Percentiles rank a stretch among this genome's conserved stretches.
phyloP scores from a whole-genome alignment of 2,797 vertebrate genomes.

The Anabacerthia variegaticeps region DNA sequence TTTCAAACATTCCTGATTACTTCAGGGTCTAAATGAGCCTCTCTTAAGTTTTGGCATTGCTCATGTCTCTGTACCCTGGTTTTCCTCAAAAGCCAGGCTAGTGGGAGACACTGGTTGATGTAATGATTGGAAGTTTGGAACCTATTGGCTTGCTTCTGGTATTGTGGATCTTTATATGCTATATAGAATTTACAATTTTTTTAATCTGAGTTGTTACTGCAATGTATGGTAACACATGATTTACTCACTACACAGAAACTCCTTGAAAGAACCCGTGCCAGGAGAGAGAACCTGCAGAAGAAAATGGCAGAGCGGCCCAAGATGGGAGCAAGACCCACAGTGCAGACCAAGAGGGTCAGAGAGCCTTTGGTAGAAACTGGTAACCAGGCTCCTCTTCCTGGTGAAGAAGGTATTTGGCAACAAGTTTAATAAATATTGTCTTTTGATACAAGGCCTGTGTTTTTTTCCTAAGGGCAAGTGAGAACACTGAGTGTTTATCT shows the following conservation, averaged over 20 bases:
- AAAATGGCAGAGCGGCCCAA: conserved; percentile 90
- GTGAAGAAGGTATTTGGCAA: conserved; percentile 80
- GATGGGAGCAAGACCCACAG: conserved; percentile 70
- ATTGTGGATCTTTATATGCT: background rate
- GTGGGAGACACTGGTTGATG: background rate
- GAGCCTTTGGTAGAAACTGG: conserved; percentile 88
- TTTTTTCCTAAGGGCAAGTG: background rate
- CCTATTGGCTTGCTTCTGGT: background rate
- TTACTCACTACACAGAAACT: conserved; percentile 84
- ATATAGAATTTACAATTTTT: background rate
- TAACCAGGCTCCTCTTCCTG: conserved; percentile 70
- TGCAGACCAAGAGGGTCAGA: conserved; percentile 81
- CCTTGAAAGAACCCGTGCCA: conserved; percentile 92
- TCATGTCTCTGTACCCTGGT: background rate
- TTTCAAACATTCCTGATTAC: background rate
- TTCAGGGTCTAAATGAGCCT: background rate
- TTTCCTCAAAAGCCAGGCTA: background rate
- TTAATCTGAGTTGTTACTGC: background rate
- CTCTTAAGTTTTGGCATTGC: background rate
- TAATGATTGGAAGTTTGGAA: background rate
- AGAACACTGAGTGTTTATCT: background rate
- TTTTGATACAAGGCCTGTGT: background rate
- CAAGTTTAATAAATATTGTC: background rate
- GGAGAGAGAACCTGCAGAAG: conserved; percentile 94
- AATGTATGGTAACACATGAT: background rate